These are phyloP conservation scores for Crenichthys baileyi DNA, from an alignment of 2,797 vertebrate genomes.

Conservation along the genomic window DNA sequence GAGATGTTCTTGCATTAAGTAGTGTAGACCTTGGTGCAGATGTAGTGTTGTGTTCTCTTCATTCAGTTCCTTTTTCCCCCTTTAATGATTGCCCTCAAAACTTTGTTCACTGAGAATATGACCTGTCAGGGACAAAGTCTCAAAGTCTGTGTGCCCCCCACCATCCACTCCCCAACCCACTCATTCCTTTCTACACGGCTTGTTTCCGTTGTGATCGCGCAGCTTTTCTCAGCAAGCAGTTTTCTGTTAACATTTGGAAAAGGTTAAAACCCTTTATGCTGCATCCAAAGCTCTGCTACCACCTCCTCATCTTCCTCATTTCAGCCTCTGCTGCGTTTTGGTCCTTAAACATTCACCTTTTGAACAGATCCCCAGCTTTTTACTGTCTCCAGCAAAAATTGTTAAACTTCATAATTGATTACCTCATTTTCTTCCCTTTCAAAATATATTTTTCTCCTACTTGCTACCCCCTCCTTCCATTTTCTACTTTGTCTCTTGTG, in stretches of 20 bases:
- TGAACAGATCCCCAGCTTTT: conserved; percentile 16
- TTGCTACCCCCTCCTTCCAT: background rate
- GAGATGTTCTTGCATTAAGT: conserved; percentile 5
- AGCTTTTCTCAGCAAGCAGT: conserved; percentile 62
- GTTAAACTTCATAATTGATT: background rate
- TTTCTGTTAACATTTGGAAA: conserved; percentile 72
- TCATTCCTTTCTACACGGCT: conserved; percentile 44
- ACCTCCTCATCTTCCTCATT: conserved; percentile 43
- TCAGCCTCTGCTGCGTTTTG: conserved; percentile 34
- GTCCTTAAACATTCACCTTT: conserved; percentile 15
- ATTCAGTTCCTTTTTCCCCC: conserved; percentile 23
- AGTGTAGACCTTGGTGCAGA: conserved; percentile 14
- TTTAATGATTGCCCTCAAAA: conserved; percentile 37
- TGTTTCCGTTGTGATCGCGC: conserved; percentile 59
- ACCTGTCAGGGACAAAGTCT: conserved; percentile 41
- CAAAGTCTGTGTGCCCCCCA: conserved; percentile 7
- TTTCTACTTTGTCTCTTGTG: background rate
- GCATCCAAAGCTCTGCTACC: conserved; percentile 29
- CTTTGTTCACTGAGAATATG: conserved; percentile 51
- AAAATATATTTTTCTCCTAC: background rate
- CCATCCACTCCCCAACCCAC: conserved; percentile 2
- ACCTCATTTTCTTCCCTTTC: conserved; percentile 2
- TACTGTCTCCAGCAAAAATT: conserved; percentile 7
- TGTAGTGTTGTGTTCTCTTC: conserved; percentile 29
- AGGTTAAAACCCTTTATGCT: conserved; percentile 68